Conservation (phyloP, 2,888 invertebrate species). For the Ramazzottius varieornatus region DNA sequence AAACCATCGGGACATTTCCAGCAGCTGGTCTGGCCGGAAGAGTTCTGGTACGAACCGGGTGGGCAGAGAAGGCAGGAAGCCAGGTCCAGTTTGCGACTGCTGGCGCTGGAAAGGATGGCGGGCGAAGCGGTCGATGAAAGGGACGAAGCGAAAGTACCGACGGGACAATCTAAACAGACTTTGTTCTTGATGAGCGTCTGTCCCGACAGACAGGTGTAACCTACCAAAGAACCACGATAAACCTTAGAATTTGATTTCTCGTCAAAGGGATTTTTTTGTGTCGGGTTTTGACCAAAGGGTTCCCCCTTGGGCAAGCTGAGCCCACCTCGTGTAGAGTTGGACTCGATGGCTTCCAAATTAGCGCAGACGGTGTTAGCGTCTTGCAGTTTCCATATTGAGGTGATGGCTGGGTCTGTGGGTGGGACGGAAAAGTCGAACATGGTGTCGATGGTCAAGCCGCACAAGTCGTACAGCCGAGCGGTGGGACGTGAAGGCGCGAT, state of each 20-base stretch:
- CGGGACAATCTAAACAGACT: not conserved
- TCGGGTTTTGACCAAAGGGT: too few relatives aligned
- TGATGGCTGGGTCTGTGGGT: not conserved
- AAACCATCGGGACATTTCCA: constrained; percentile 44
- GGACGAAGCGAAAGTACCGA: not conserved
- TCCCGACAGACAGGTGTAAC: not conserved
- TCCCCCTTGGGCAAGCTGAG: too few relatives aligned
- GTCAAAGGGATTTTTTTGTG: too few relatives aligned
- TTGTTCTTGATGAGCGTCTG: not conserved
- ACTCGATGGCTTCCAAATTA: not conserved
- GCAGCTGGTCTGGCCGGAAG: constrained; percentile 55
- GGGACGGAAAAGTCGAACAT: not conserved
- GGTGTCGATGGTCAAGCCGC: constrained; percentile 3
- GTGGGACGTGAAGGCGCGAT: not conserved
- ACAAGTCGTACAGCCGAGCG: not conserved
- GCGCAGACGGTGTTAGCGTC: not conserved
- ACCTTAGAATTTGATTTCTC: too few relatives aligned
- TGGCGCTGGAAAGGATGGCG: too few relatives aligned
- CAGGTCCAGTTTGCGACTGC: too few relatives aligned
- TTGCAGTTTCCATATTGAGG: not conserved
- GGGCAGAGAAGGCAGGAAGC: constrained; percentile 62
- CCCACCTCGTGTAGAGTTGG: not conserved
- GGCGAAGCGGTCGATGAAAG: too few relatives aligned
- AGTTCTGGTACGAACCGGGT: constrained; percentile 62
- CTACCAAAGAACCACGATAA: too few relatives aligned